A percentile compares a stretch with the other conserved stretches of the same genome.
These are phyloP conservation scores for Poeciliopsis occidentalis DNA, from an alignment of 2,113 vertebrate genomes.

Conservation along the genomic window DNA sequence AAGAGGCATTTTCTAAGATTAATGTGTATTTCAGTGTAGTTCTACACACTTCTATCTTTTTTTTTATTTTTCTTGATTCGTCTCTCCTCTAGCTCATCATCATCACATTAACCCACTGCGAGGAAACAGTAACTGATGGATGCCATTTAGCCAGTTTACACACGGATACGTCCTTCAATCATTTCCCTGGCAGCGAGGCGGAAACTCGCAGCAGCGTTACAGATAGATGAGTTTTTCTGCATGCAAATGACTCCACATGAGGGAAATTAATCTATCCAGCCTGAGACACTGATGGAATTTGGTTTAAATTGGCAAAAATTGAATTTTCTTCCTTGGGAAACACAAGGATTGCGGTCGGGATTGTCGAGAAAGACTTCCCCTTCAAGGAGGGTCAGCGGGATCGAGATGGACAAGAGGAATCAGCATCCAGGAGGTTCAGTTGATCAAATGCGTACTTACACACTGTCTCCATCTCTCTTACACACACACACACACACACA, in stretches of 20 bases:
- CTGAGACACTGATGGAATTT: constrained; percentile 29
- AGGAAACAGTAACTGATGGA: constrained; percentile 74
- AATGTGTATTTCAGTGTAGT: neutral
- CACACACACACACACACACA: neutral
- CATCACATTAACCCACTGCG: constrained; percentile 70
- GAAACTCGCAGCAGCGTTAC: constrained; percentile 43
- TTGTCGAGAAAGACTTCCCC: constrained; percentile 14
- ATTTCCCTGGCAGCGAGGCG: constrained; percentile 41
- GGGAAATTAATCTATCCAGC: constrained; percentile 21
- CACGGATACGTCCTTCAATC: constrained; percentile 63
- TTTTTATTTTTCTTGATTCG: neutral
- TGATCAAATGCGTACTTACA: constrained; percentile 60
- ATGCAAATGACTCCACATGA: constrained; percentile 68
- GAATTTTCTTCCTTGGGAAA: constrained; percentile 14
- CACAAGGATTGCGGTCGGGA: neutral
- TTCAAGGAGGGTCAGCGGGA: constrained; percentile 7
- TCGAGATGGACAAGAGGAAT: constrained; percentile 30
- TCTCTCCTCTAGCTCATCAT: constrained; percentile 58
- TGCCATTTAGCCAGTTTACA: constrained; percentile 71
- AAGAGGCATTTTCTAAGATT: too few species aligned
- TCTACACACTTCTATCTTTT: neutral
- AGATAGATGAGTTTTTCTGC: constrained; percentile 58
- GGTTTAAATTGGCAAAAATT: constrained; percentile 20
- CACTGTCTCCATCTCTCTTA: neutral
- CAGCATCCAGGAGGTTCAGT: constrained; percentile 11